Evolutionary conservation across 2,113 vertebrate genomes (phyloP).

Genomic region (Silurus asotus): DNA sequence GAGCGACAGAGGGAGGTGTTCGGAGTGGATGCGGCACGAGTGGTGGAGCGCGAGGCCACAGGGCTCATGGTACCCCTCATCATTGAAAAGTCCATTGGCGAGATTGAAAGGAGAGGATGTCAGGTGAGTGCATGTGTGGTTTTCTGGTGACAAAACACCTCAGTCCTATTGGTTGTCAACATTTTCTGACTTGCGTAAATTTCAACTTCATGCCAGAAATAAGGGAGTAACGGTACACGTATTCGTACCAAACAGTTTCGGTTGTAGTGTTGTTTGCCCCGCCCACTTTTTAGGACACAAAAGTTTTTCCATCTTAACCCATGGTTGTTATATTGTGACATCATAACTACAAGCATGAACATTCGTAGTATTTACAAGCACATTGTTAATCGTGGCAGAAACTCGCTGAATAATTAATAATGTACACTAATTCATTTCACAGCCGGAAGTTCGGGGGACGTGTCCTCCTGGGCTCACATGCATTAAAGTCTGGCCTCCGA

Average conservation of each 20-base stretch:
- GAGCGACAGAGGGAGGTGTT: slow-evolving; percentile 84
- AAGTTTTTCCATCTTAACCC: too few species aligned
- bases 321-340: too few species aligned
- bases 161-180: too few species aligned
- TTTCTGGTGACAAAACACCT: too few species aligned
- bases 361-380: neutral
- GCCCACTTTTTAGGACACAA: too few species aligned
- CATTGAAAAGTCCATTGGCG: slow-evolving; percentile 90
- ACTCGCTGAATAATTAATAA: neutral
- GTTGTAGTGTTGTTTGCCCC: too few species aligned
- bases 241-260: too few species aligned
- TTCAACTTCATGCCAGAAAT: too few species aligned
- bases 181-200: too few species aligned
- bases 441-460: neutral
- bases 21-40: slow-evolving; percentile 85
- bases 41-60: slow-evolving; percentile 87
- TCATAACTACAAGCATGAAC: neutral
- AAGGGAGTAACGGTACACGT: too few species aligned
- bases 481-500: neutral
- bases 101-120: slow-evolving; percentile 96
- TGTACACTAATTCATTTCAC: neutral
- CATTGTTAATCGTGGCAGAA: neutral
- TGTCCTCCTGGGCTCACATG: neutral
- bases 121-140: slow-evolving; percentile 79
- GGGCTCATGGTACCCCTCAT: slow-evolving; percentile 90